Conservation (phyloP, 1,140 invertebrate genomes). For the Hylaeus anthracinus region DNA sequence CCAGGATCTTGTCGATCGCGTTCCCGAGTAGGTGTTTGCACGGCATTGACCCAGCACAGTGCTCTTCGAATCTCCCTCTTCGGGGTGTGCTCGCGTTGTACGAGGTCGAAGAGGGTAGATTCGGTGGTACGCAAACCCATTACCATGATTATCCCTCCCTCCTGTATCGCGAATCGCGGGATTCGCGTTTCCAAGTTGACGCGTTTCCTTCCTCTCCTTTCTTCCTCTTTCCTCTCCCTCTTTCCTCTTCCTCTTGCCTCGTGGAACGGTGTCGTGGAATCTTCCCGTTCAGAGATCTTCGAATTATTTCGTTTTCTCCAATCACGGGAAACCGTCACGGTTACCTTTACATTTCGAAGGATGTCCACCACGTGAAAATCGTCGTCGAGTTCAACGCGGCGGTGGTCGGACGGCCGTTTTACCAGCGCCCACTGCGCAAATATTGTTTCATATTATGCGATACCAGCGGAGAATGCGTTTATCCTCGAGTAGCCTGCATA, state of each 20-base stretch:
- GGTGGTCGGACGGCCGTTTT: background rate
- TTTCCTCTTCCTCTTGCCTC: background rate
- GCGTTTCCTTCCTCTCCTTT: slow-evolving; percentile 10
- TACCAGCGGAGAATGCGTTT: background rate
- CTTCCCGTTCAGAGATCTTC: background rate
- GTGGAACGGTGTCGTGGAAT: background rate
- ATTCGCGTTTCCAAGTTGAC: background rate
- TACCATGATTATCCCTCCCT: slow-evolving; percentile 67
- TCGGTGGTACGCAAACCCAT: slow-evolving; percentile 67
- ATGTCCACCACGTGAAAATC: no score
- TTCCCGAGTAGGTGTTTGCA: slow-evolving; percentile 46
- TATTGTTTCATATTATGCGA: slow-evolving; percentile 13
- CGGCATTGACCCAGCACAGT: slow-evolving; percentile 52
- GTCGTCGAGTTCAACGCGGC: no score
- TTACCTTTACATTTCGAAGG: no score
- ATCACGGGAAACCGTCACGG: no score
- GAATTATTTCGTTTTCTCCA: no score
- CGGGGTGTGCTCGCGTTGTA: slow-evolving; percentile 14
- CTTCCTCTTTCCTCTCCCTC: background rate
- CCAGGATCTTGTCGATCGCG: slow-evolving; percentile 39
- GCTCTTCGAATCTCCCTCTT: slow-evolving; percentile 38
- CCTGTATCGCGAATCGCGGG: slow-evolving; percentile 35
- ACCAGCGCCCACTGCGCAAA: slow-evolving; percentile 5
- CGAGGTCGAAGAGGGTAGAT: slow-evolving; percentile 25
- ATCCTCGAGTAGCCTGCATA: slow-evolving; percentile 20